Conservation (phyloP, 2,797 vertebrate species). For the Geotria australis region DNA sequence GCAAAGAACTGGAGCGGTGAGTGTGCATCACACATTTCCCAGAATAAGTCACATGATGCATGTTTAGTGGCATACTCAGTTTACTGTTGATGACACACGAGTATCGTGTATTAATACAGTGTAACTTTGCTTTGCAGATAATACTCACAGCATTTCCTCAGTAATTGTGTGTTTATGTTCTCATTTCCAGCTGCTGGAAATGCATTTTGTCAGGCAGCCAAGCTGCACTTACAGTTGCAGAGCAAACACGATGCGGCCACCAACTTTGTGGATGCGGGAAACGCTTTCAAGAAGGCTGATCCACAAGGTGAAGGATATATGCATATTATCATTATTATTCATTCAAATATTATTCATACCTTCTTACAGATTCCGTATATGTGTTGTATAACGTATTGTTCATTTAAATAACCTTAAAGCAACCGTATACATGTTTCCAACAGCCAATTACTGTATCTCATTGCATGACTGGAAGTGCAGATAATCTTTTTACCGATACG, state of each 20-base stretch:
- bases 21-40: conserved; percentile 4
- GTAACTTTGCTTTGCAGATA: not conserved
- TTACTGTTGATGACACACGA: not conserved
- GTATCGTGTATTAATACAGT: not conserved
- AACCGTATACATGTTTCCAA: not conserved
- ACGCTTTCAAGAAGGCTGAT: conserved; percentile 83
- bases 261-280: conserved; percentile 82
- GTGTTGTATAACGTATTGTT: too few relatives aligned
- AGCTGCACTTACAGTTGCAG: conserved; percentile 84
- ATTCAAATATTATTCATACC: too few relatives aligned
- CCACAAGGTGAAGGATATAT: conserved; percentile 40
- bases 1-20: conserved; percentile 92
- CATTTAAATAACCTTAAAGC: not conserved
- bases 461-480: too few relatives aligned
- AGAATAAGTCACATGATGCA: not conserved
- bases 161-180: conserved; percentile 1
- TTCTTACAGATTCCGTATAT: too few relatives aligned
- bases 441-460: too few relatives aligned
- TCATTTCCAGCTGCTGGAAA: conserved; percentile 39
- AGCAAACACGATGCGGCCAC: conserved; percentile 89
- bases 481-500: too few relatives aligned
- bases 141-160: fast-evolving
- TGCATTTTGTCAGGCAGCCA: conserved; percentile 78
- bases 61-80: not conserved
- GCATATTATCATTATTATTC: too few relatives aligned